These are phyloP conservation scores for Cancer borealis DNA, from an alignment of 2,888 invertebrate genomes.

Conservation along the genomic window DNA sequence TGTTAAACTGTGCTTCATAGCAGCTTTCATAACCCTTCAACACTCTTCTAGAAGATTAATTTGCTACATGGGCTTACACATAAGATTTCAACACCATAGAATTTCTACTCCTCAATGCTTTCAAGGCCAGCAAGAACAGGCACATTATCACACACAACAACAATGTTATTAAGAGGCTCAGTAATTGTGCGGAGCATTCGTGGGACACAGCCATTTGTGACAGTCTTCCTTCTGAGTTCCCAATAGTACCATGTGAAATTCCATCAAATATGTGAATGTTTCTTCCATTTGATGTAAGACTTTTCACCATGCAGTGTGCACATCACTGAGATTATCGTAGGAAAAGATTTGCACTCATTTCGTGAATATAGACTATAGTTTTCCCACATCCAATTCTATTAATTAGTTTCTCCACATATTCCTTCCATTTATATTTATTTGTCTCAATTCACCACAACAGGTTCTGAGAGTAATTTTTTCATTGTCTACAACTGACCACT, in stretches of 20 bases:
- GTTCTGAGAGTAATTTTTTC: conserved; percentile 49
- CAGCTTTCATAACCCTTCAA: conserved; percentile 57
- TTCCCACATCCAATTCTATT: conserved; percentile 58
- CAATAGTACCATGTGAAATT: conserved; percentile 60
- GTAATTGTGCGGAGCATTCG: conserved; percentile 49
- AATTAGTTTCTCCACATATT: conserved; percentile 44
- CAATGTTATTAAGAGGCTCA: conserved; percentile 54
- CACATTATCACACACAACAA: conserved; percentile 60
- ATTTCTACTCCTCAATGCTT: conserved; percentile 56
- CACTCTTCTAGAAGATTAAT: conserved; percentile 64
- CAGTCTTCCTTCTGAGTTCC: conserved; percentile 64
- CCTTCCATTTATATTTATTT: conserved; percentile 58
- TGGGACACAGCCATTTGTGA: conserved; percentile 44
- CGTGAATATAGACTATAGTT: conserved; percentile 57
- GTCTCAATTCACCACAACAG: conserved; percentile 53
- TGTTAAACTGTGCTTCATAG: conserved; percentile 45
- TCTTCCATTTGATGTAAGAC: conserved; percentile 50
- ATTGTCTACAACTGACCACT: conserved; percentile 48
- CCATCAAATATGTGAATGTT: conserved; percentile 63
- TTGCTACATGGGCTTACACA: conserved; percentile 48
- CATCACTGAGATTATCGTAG: conserved; percentile 41
- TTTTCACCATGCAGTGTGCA: conserved; percentile 47
- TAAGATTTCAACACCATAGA: conserved; percentile 53
- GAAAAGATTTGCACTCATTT: conserved; percentile 61
- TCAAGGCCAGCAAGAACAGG: conserved; percentile 55